Evolutionary conservation across 2,888 invertebrate genomes (phyloP), one percentile per base, ranked within the genome.

Genomic region (Philaethria dido): DNA sequence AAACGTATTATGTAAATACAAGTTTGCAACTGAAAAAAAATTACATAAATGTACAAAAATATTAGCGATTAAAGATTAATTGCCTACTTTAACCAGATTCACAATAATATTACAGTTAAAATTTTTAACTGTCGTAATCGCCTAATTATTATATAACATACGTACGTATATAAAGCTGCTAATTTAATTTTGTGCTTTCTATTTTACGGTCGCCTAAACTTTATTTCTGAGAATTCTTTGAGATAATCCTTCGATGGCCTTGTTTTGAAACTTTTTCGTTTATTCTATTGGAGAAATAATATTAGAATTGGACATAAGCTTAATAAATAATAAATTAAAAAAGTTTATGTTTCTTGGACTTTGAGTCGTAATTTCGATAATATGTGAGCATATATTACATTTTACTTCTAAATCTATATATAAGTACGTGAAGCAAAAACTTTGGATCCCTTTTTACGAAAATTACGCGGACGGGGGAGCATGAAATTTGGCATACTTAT

Each of bases 101-200:
- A 59, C 42, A 59, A 16, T 39, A 42, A 25, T n/a, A 22, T 42
- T 42, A 44, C n/a, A 44, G 11, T 22, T 25, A 22, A 16, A 6
- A 11, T 22, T 42, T 36, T 36, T 20, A 20, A 18, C 18, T 55
- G 55, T 36, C 36, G 36, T 55, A 55, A 55, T 55, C 55, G n/a
- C 20, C 36, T 47, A 47, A 1, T 45, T 33, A n/a, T 47, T 45
- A 60, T 3, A 22, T 47, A 45, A 44, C 11, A 22, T 20, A 36
- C 29, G 16, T 60, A 59, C 8, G 18, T 9, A 52, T 33, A 52
- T 47, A 60, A 60, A 60, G 33, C 29, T 29, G 29, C 33, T 16
- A 8, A 33, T 29, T 45, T 33, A 45, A 25, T 60, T 44, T 60
- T 42, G 29, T 52, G 42, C 57, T 57, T 57, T 57, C 42, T 57